Conservation (phyloP, 2,797 vertebrate species). For the Trachurus trachurus region DNA sequence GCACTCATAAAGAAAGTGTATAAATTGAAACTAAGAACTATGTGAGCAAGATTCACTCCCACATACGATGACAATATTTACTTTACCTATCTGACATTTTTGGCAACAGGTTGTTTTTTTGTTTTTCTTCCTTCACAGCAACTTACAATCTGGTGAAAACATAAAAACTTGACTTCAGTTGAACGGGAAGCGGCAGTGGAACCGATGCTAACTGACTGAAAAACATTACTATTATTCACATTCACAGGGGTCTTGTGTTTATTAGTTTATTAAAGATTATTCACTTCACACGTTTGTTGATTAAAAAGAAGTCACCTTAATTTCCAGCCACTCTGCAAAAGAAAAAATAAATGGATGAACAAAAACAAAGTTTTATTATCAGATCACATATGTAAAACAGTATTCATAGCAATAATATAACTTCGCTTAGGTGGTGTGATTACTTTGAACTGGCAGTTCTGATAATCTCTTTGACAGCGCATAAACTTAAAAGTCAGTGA, state of each 20-base stretch:
- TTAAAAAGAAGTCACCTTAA: background rate
- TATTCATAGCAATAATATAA: background rate
- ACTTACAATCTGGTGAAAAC: conserved; percentile 10
- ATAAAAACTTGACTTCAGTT: background rate
- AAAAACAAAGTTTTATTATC: background rate
- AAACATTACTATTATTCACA: background rate
- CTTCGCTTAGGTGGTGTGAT: background rate
- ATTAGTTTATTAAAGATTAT: background rate
- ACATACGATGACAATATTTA: conserved; percentile 71
- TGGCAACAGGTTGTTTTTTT: conserved; percentile 21
- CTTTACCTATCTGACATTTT: conserved; percentile 44
- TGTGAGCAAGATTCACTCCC: conserved; percentile 70
- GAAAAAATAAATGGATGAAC: background rate
- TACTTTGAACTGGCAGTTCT: background rate
- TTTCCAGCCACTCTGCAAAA: background rate
- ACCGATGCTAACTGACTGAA: background rate
- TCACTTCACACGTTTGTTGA: background rate
- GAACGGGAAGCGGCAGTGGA: background rate
- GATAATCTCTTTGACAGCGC: background rate
- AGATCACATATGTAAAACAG: background rate
- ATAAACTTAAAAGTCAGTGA: conserved; percentile 5
- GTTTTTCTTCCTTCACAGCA: conserved; percentile 16
- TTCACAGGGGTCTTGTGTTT: background rate
- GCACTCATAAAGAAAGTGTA: conserved; percentile 69
- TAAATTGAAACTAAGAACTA: conserved; percentile 68